phyloP scores from a whole-genome alignment of 1,140 invertebrate species.

The Drosophila watanabei region DNA sequence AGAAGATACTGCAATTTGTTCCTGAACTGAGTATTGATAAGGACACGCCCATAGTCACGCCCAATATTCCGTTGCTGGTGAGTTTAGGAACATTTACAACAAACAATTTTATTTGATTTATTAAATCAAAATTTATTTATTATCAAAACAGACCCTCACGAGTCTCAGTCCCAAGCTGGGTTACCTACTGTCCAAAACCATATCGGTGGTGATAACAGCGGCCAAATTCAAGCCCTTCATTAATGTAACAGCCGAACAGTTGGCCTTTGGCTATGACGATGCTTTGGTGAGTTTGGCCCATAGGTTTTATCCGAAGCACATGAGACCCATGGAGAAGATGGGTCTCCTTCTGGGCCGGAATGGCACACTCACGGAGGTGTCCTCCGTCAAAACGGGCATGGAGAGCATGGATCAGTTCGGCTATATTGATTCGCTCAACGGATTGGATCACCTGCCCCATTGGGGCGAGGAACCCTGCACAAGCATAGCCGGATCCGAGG shows the following conservation, averaged over 20 bases:
- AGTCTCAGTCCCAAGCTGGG: slow-evolving; percentile 90
- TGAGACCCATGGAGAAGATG: slow-evolving; percentile 92
- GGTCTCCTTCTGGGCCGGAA: slow-evolving; percentile 92
- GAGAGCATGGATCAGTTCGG: slow-evolving; percentile 92
- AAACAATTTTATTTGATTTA: no score
- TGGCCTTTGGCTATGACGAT: slow-evolving; percentile 94
- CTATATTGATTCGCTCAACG: slow-evolving; percentile 91
- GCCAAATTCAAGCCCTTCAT: slow-evolving; percentile 90
- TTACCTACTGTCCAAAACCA: slow-evolving; percentile 87
- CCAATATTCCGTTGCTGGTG: slow-evolving; percentile 96
- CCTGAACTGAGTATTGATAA: slow-evolving; percentile 93
- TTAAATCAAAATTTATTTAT: background rate
- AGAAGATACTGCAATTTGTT: slow-evolving; percentile 95
- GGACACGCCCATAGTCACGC: slow-evolving; percentile 91
- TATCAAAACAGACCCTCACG: slow-evolving; percentile 88
- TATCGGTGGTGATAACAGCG: slow-evolving; percentile 87
- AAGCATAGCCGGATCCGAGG: slow-evolving; percentile 93
- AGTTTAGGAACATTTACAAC: no score
- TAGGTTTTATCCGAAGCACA: slow-evolving; percentile 91
- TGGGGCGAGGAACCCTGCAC: slow-evolving; percentile 93
- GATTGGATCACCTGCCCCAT: slow-evolving; percentile 90
- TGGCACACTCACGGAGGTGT: slow-evolving; percentile 92
- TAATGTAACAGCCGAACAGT: slow-evolving; percentile 90
- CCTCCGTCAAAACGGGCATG: slow-evolving; percentile 92
- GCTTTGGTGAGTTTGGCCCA: slow-evolving; percentile 91